phyloP scores from a whole-genome alignment of 2,113 vertebrate genomes.

The Varanus salvator region DNA sequence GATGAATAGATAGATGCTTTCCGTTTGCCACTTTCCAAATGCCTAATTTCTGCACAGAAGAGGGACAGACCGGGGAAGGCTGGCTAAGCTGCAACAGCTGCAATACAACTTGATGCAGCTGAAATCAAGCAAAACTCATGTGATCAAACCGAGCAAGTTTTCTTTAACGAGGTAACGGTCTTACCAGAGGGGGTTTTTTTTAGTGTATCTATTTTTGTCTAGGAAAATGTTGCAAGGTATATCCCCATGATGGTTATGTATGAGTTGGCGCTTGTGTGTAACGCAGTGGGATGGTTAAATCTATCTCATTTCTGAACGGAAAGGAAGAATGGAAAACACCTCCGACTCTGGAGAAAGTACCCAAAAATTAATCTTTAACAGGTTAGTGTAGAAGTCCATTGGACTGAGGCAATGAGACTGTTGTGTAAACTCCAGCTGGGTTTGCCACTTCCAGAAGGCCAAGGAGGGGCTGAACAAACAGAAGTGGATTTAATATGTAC shows the following conservation, averaged over 20 bases:
- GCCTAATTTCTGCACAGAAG: too few species aligned
- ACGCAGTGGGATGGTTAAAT: background rate
- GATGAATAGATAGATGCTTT: too few species aligned
- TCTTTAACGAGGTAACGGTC: background rate
- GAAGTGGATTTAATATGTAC: constrained; percentile 39
- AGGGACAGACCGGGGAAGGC: too few species aligned
- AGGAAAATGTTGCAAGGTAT: too few species aligned
- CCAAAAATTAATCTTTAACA: constrained; percentile 34
- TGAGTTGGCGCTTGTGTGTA: background rate
- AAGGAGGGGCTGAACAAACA: constrained; percentile 22
- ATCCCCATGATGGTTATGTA: background rate
- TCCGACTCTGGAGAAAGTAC: background rate
- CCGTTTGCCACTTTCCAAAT: too few species aligned
- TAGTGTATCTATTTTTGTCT: background rate
- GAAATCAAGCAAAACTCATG: background rate
- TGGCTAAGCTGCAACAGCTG: too few species aligned
- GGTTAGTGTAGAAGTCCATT: background rate
- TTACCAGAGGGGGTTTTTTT: background rate
- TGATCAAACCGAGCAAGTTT: background rate
- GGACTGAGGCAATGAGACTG: background rate
- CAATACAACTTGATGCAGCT: background rate
- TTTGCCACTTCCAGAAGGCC: background rate
- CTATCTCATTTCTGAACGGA: background rate
- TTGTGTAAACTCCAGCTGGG: background rate
- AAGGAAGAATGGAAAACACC: background rate